Conservation (phyloP, 2,888 invertebrate species). For the Drosophila longiperda region DNA sequence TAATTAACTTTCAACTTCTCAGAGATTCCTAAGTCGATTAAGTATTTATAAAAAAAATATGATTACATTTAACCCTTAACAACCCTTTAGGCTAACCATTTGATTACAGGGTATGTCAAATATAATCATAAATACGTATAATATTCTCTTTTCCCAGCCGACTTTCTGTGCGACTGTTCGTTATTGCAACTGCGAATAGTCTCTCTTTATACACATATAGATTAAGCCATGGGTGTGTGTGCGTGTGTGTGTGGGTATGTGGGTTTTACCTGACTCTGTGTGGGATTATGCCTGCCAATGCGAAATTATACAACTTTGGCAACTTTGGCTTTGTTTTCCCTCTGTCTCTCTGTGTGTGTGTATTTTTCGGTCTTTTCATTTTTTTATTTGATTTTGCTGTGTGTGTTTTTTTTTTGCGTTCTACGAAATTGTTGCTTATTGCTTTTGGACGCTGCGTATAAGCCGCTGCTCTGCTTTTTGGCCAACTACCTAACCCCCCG, state of each 20-base stretch:
- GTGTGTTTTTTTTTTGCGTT: slow-evolving; percentile 43
- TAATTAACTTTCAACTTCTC: background rate
- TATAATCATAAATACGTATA: slow-evolving; percentile 64
- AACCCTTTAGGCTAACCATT: background rate
- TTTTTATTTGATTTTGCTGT: slow-evolving; percentile 27
- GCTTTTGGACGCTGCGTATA: slow-evolving; percentile 61
- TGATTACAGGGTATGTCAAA: slow-evolving; percentile 37
- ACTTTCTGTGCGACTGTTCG: slow-evolving; percentile 33
- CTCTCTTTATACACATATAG: slow-evolving; percentile 22
- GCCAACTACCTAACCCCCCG: background rate
- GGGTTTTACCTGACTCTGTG: slow-evolving; percentile 71
- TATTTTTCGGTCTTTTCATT: slow-evolving; percentile 23
- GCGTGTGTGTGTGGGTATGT: slow-evolving; percentile 36
- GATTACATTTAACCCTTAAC: background rate
- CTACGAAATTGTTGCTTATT: slow-evolving; percentile 76
- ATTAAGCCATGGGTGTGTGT: slow-evolving; percentile 36
- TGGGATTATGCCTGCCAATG: slow-evolving; percentile 78
- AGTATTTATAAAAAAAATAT: background rate
- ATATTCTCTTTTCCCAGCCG: slow-evolving; percentile 26
- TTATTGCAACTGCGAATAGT: slow-evolving; percentile 39
- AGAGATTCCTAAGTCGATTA: background rate
- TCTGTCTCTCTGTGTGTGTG: background rate
- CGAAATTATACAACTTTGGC: slow-evolving; percentile 77
- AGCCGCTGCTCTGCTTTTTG: slow-evolving; percentile 40
- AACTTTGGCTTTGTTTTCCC: slow-evolving; percentile 57